These are phyloP conservation scores for Troglohyphantes excavatus DNA, from an alignment of 2,888 invertebrate genomes.

Conservation along the genomic window DNA sequence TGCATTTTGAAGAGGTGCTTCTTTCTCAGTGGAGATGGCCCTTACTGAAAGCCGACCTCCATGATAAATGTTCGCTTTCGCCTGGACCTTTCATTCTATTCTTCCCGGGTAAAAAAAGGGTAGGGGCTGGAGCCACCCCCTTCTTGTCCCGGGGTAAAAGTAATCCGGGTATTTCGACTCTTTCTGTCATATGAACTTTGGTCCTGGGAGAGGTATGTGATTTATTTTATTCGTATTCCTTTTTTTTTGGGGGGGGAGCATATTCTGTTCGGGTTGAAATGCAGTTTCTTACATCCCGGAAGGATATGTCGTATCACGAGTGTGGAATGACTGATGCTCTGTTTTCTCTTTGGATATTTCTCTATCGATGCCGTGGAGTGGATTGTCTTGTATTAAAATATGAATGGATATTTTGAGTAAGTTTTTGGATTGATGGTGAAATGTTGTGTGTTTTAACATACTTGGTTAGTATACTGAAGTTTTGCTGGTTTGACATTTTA, in stretches of 20 bases:
- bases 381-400: not conserved
- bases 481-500: too few relatives aligned
- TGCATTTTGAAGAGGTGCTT: constrained; percentile 55
- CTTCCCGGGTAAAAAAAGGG: constrained; percentile 20
- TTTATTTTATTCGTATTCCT: constrained; percentile 60
- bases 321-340: constrained; percentile 1
- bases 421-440: too few relatives aligned
- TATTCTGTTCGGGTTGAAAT: constrained; percentile 13
- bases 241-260: not conserved
- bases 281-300: not conserved
- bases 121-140: not conserved
- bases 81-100: constrained; percentile 48
- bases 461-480: too few relatives aligned
- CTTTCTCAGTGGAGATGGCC: constrained; percentile 25
- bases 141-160: constrained; percentile 30
- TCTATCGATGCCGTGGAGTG: not conserved
- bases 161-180: constrained; percentile 61
- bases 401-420: too few relatives aligned
- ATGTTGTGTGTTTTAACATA: too few relatives aligned
- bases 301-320: constrained; percentile 3
- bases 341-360: not conserved
- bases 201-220: constrained; percentile 35
- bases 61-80: constrained; percentile 69
- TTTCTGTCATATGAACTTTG: constrained; percentile 50
- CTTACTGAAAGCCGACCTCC: constrained; percentile 42